Conservation (phyloP, 2,888 invertebrate genomes). For the Nomada fucata region DNA sequence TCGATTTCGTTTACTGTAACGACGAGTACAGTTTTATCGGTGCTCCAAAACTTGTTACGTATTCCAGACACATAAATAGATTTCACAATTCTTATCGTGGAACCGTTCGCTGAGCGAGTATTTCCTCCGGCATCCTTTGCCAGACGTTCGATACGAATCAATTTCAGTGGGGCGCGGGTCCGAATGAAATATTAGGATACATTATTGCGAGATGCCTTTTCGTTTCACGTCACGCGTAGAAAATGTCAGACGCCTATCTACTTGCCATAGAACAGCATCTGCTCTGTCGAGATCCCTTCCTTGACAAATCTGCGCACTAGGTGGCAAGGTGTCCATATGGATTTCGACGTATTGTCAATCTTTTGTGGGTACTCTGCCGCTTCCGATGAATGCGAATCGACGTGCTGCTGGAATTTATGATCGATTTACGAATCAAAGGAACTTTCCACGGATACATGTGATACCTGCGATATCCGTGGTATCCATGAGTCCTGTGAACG, state of each 20-base stretch:
- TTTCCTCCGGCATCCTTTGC: neutral
- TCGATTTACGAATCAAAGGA: constrained; percentile 5
- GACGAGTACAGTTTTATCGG: neutral
- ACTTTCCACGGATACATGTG: neutral
- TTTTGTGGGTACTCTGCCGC: constrained; percentile 32
- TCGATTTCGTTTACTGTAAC: neutral
- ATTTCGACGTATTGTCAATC: constrained; percentile 38
- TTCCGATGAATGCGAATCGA: constrained; percentile 18
- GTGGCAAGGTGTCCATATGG: neutral
- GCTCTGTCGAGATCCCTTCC: constrained; percentile 14
- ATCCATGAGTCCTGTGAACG: too few relatives aligned
- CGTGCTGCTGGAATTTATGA: constrained; percentile 22
- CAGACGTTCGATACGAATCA: neutral
- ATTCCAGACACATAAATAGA: neutral
- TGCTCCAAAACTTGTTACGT: neutral
- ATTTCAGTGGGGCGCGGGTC: neutral
- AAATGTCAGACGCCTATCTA: constrained; percentile 6
- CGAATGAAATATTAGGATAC: constrained; percentile 15
- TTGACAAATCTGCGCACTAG: constrained; percentile 34
- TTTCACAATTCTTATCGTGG: neutral
- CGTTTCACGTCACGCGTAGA: neutral
- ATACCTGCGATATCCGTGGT: neutral
- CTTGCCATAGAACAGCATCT: constrained; percentile 35
- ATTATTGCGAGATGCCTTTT: neutral
- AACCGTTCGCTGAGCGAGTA: too few relatives aligned